A percentile compares a stretch with the other conserved stretches of the same genome.
These are phyloP conservation scores for Microcaecilia unicolor DNA, from an alignment of 2,797 vertebrate species.

Conservation along the genomic window DNA sequence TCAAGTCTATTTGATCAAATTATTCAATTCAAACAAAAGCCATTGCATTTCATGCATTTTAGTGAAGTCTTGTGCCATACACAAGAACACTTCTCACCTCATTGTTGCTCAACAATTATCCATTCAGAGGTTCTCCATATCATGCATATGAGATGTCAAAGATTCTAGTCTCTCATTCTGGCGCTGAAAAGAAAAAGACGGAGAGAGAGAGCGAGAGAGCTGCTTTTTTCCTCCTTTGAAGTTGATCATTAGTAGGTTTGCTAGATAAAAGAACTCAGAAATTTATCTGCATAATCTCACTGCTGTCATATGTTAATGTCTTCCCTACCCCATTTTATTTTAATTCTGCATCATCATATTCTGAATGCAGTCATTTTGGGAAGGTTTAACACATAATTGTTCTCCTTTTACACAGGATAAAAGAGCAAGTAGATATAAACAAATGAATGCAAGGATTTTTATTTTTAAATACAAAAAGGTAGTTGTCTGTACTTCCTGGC, in stretches of 20 bases:
- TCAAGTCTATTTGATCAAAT: conserved; percentile 68
- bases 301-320: conserved; percentile 43
- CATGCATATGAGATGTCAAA: conserved; percentile 56
- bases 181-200: conserved; percentile 36
- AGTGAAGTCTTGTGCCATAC: conserved; percentile 73
- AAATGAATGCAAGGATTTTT: too few relatives aligned
- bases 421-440: too few relatives aligned
- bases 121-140: conserved; percentile 68
- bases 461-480: too few relatives aligned
- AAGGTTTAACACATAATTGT: conserved; percentile 14
- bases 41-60: conserved; percentile 64
- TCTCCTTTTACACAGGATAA: too few relatives aligned
- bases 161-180: conserved; percentile 37
- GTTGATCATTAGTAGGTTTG: conserved; percentile 65
- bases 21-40: conserved; percentile 63
- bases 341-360: conserved; percentile 11
- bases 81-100: conserved; percentile 80
- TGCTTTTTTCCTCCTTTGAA: conserved; percentile 57
- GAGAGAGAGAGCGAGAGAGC: too few relatives aligned
- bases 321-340: conserved; percentile 19
- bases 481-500: too few relatives aligned
- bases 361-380: conserved; percentile 13
- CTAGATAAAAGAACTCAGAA: conserved; percentile 62
- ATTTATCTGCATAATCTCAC: conserved; percentile 59
- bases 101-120: conserved; percentile 74